These are phyloP conservation scores for Scaptomyza caliginosa DNA, from an alignment of 2,888 invertebrate species.

Conservation along the genomic window DNA sequence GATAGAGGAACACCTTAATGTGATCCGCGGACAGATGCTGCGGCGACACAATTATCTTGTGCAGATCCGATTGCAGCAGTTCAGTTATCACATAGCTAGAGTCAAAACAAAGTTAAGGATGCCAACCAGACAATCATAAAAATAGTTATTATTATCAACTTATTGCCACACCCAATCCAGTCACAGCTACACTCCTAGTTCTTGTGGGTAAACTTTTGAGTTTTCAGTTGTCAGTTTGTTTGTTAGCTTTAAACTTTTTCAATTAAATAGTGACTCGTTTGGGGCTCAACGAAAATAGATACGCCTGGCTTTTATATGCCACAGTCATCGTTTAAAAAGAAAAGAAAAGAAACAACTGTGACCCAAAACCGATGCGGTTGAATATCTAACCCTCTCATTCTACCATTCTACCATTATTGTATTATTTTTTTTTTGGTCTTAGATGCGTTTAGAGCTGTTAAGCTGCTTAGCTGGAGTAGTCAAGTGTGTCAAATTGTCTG, in stretches of 20 bases:
- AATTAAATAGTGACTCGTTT: conserved; percentile 55
- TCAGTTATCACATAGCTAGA: conserved; percentile 99
- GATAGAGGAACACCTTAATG: conserved; percentile 99
- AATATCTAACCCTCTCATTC: not conserved
- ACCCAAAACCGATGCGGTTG: conserved; percentile 15
- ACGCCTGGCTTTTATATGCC: conserved; percentile 20
- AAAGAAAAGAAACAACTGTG: conserved; percentile 32
- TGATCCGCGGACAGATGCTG: conserved; percentile 99
- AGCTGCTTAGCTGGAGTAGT: conserved; percentile 8
- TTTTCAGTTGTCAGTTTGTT: conserved; percentile 33
- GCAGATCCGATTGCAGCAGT: conserved; percentile 99
- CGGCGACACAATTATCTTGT: conserved; percentile 99
- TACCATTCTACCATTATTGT: too few species aligned
- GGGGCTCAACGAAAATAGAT: conserved; percentile 39
- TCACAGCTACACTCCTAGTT: not conserved
- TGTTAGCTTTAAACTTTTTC: conserved; percentile 66
- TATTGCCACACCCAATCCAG: not conserved
- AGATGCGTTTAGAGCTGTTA: not conserved
- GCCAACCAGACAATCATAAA: conserved; percentile 27
- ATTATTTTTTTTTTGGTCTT: not conserved
- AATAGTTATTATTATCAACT: not conserved
- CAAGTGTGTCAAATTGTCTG: not conserved
- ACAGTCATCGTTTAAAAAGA: conserved; percentile 12
- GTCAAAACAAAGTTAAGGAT: conserved; percentile 37
- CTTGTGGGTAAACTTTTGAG: conserved; percentile 14